Evolutionary conservation across 2,113 vertebrate species (phyloP).

Genomic region (Microcebus ravelobensis): DNA sequence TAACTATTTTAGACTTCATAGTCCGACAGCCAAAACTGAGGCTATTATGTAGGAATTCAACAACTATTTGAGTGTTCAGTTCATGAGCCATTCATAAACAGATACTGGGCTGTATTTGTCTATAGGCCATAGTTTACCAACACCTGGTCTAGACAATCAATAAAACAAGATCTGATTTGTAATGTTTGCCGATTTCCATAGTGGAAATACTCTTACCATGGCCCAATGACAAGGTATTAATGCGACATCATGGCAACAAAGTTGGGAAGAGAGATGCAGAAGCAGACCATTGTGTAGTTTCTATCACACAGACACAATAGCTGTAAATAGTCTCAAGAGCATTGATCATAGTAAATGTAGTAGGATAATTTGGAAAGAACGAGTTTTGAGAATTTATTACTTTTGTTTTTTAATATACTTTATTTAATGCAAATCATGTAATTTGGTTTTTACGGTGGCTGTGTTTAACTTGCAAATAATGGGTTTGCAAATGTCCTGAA

Average conservation of each 20-base stretch:
- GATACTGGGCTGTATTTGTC: background rate
- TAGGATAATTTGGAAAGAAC: background rate
- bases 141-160: background rate
- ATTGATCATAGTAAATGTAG: background rate
- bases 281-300: background rate
- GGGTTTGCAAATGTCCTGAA: background rate
- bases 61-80: background rate
- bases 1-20: background rate
- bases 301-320: background rate
- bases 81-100: fast-evolving
- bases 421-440: background rate
- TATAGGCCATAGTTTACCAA: background rate
- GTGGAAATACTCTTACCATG: background rate
- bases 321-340: background rate
- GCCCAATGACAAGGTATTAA: background rate
- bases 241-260: background rate
- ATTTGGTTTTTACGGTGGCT: constrained; percentile 15
- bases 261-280: background rate
- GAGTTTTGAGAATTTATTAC: background rate
- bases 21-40: background rate
- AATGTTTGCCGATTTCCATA: background rate
- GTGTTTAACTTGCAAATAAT: constrained; percentile 22
- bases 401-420: background rate
- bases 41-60: background rate
- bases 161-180: background rate